These are phyloP conservation scores for Mastigias papua DNA, from an alignment of 30 jellyfish, hydroid and myxozoan genomes.

Conservation along the genomic window DNA sequence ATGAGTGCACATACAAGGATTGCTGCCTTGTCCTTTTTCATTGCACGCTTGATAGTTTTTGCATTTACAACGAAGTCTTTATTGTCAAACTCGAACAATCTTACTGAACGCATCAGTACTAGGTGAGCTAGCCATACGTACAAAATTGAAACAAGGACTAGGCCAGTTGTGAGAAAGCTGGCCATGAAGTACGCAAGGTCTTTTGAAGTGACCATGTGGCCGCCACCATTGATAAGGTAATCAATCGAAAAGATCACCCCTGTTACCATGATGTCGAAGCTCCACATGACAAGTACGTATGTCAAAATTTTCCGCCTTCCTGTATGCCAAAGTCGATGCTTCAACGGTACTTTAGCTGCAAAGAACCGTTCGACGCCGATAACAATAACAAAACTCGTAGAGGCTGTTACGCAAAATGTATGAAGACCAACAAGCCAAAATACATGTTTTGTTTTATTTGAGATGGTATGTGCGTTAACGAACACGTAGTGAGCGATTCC, in stretches of 20 bases:
- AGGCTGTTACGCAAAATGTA: background rate
- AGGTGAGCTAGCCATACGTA: slow-evolving; percentile 20
- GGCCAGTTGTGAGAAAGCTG: background rate
- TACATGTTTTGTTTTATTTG: background rate
- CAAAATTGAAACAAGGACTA: background rate
- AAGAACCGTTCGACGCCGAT: slow-evolving; percentile 45
- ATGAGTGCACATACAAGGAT: slow-evolving; percentile 10
- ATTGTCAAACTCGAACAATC: slow-evolving; percentile 12
- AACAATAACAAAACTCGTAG: slow-evolving; percentile 15
- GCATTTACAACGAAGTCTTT: background rate
- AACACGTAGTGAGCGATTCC: background rate
- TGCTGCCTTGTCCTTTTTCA: slow-evolving; percentile 38
- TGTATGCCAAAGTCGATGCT: slow-evolving; percentile 44
- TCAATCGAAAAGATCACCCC: background rate
- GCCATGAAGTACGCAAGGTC: background rate
- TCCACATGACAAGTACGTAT: background rate
- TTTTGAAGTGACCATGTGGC: background rate
- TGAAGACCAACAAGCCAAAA: background rate
- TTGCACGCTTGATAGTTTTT: background rate
- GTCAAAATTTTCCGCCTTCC: background rate
- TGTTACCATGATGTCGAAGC: background rate
- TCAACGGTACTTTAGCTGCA: slow-evolving; percentile 22
- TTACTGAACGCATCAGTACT: slow-evolving; percentile 6
- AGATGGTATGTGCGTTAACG: background rate
- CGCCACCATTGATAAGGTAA: background rate